Conservation (phyloP, 2,113 vertebrate genomes). For the Perca flavescens region DNA sequence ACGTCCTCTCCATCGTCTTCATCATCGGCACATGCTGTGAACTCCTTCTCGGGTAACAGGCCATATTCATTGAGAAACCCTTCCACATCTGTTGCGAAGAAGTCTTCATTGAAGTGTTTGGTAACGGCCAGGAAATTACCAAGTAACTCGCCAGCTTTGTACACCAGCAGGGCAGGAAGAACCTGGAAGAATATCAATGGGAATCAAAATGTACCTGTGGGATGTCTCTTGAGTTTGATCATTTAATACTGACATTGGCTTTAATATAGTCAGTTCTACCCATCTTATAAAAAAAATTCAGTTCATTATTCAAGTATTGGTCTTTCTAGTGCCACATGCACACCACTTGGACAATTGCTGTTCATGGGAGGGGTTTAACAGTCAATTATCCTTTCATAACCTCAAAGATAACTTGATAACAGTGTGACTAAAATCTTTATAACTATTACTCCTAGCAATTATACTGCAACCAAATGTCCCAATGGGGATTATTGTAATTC, state of each 20-base stretch:
- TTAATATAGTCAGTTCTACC: not conserved
- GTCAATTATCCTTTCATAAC: not conserved
- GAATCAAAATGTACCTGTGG: not conserved
- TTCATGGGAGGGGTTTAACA: not conserved
- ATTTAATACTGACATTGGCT: not conserved
- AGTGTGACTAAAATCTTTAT: not conserved
- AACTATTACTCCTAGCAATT: not conserved
- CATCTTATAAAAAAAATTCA: not conserved
- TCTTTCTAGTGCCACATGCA: not conserved
- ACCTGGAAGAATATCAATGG: conserved; percentile 77
- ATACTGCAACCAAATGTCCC: not conserved
- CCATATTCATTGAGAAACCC: conserved; percentile 93
- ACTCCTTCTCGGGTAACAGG: conserved; percentile 90
- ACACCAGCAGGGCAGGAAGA: conserved; percentile 92
- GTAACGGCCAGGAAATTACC: conserved; percentile 92
- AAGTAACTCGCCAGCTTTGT: conserved; percentile 93
- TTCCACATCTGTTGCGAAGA: conserved; percentile 93
- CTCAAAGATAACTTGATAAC: not conserved
- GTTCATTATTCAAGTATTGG: not conserved
- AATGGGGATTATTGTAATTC: not conserved
- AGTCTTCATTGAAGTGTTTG: conserved; percentile 90
- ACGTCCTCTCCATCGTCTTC: conserved; percentile 85
- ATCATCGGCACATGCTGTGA: conserved; percentile 74
- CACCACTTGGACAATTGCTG: not conserved
- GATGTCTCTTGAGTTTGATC: not conserved